These are phyloP conservation scores for Anas capensis DNA, from an alignment of 2,797 vertebrate genomes.

Conservation along the genomic window DNA sequence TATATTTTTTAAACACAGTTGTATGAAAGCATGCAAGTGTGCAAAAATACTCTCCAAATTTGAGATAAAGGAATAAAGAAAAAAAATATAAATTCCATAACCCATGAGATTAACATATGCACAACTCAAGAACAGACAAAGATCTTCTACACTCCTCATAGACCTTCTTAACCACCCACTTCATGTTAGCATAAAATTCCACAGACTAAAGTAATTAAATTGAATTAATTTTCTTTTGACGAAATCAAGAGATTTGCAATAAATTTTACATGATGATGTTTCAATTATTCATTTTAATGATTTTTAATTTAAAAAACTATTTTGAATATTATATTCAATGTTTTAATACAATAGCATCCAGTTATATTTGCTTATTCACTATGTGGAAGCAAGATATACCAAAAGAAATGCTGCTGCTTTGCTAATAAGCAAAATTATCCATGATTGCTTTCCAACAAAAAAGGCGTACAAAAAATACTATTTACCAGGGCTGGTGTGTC, in stretches of 20 bases:
- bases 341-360: not conserved
- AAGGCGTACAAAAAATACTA: not conserved
- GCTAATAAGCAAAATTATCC: constrained; percentile 10
- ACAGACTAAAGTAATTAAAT: not conserved
- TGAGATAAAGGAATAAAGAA: not conserved
- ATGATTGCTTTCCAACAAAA: not conserved
- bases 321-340: not conserved
- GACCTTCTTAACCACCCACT: not conserved
- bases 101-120: accelerated
- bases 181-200: constrained; percentile 27
- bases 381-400: not conserved
- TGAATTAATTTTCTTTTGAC: not conserved
- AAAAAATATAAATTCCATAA: not conserved
- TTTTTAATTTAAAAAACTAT: constrained; percentile 52
- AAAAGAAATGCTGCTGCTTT: not conserved
- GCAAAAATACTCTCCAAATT: not conserved
- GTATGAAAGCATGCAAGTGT: not conserved
- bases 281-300: constrained; percentile 35
- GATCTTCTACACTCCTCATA: not conserved
- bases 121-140: not conserved
- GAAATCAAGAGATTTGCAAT: constrained; percentile 43
- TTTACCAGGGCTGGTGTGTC: not conserved
- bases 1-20: not conserved
- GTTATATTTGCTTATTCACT: constrained; percentile 41
- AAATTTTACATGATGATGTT: not conserved